phyloP scores from a whole-genome alignment of 2,113 vertebrate genomes.

The Anser cygnoides region DNA sequence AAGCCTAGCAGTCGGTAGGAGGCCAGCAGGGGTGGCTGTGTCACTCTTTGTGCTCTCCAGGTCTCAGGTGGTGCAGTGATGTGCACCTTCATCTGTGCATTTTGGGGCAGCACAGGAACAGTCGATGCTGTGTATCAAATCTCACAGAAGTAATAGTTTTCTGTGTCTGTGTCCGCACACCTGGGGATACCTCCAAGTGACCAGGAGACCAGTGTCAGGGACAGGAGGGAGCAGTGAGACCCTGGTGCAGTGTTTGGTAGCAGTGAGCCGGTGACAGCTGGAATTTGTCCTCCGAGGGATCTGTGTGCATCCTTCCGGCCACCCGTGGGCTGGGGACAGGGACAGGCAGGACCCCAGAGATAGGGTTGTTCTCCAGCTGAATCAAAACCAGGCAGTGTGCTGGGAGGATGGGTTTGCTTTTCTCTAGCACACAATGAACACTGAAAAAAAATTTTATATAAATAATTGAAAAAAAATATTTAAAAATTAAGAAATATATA shows the following conservation, averaged over 20 bases:
- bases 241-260: rapidly evolving
- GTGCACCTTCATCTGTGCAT: background rate
- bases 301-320: rapidly evolving
- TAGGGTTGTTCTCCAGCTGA: background rate
- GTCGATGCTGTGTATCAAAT: background rate
- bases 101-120: background rate
- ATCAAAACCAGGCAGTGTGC: background rate
- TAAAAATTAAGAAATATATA: background rate
- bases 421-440: background rate
- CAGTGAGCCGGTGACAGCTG: background rate
- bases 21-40: too few species aligned
- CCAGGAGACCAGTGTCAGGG: background rate
- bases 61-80: rapidly evolving
- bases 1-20: rapidly evolving
- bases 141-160: background rate
- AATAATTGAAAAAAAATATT: too few species aligned
- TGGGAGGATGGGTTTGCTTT: background rate
- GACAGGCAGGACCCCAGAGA: background rate
- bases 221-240: background rate
- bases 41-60: rapidly evolving
- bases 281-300: rapidly evolving
- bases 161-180: rapidly evolving
- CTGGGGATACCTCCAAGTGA: rapidly evolving
- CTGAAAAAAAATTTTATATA: background rate
- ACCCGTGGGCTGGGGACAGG: background rate